Percentiles rank a stretch among this genome's conserved stretches.
Conservation (phyloP, 2,113 vertebrate genomes). For the Colossoma macropomum region DNA sequence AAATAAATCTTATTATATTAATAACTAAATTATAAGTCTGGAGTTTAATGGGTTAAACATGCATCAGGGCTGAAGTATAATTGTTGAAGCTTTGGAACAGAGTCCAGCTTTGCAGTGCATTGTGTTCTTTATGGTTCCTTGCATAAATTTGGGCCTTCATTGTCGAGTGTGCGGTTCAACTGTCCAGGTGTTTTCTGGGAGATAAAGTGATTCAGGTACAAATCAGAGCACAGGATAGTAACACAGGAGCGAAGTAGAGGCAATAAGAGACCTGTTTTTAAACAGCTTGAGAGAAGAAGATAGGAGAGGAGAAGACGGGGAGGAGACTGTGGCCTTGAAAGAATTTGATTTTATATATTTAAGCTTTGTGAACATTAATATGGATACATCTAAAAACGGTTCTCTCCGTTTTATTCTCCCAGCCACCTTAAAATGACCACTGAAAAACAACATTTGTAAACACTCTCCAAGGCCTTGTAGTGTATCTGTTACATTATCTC, state of each 20-base stretch:
- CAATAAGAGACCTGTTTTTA: slow-evolving; percentile 27
- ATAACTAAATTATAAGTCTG: too few relatives aligned
- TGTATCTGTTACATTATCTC: too few relatives aligned
- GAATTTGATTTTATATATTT: neutral
- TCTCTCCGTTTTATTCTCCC: too few relatives aligned
- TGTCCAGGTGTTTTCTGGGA: slow-evolving; percentile 38
- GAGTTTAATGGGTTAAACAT: too few relatives aligned
- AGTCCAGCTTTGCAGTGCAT: too few relatives aligned
- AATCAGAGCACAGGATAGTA: slow-evolving; percentile 1
- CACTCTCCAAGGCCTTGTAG: too few relatives aligned
- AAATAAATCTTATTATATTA: too few relatives aligned
- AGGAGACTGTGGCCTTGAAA: neutral
- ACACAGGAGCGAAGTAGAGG: slow-evolving; percentile 1
- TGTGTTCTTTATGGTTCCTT: neutral
- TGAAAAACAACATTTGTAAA: too few relatives aligned
- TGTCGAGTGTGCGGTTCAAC: neutral
- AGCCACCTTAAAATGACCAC: too few relatives aligned
- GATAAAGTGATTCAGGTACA: slow-evolving; percentile 40
- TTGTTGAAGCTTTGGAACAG: too few relatives aligned
- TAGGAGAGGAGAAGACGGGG: neutral
- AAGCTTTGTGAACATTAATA: neutral
- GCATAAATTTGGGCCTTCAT: slow-evolving; percentile 5
- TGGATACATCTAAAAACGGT: too few relatives aligned
- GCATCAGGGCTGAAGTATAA: neutral
- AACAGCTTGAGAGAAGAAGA: slow-evolving; percentile 13